These are phyloP conservation scores for Melanerpes aurifrons DNA, from an alignment of 2,113 vertebrate genomes.

Conservation along the genomic window DNA sequence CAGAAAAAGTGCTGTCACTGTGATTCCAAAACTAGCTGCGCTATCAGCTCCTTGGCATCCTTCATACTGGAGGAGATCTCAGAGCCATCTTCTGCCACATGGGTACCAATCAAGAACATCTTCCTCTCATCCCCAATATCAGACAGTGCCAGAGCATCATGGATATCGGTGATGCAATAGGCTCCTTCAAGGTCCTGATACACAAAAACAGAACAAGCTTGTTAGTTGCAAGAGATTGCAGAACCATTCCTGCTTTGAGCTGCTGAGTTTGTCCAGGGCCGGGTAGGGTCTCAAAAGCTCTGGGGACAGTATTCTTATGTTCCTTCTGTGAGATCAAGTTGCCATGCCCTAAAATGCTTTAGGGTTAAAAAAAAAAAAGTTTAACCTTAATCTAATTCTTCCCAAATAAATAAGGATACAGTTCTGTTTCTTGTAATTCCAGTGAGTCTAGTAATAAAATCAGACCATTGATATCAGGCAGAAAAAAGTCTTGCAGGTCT, in stretches of 20 bases:
- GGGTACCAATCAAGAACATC: constrained; percentile 90
- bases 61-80: constrained; percentile 82
- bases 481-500: background rate
- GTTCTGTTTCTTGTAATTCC: background rate
- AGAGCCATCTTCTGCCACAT: constrained; percentile 74
- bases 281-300: background rate
- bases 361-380: background rate
- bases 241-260: background rate
- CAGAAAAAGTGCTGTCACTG: constrained; percentile 32
- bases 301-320: background rate
- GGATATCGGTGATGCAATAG: constrained; percentile 88
- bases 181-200: constrained; percentile 87
- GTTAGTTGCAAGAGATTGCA: background rate
- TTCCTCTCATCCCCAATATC: constrained; percentile 84
- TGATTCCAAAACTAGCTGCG: constrained; percentile 80
- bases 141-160: constrained; percentile 85
- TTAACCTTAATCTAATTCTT: background rate
- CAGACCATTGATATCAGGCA: background rate
- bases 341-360: background rate
- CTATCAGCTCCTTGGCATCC: constrained; percentile 88
- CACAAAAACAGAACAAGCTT: constrained; percentile 6
- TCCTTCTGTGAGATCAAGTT: background rate
- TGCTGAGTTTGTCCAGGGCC: background rate
- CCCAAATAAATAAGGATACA: background rate
- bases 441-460: background rate